phyloP scores from a whole-genome alignment of 2,888 invertebrate genomes.

The Cephus sareptanus region DNA sequence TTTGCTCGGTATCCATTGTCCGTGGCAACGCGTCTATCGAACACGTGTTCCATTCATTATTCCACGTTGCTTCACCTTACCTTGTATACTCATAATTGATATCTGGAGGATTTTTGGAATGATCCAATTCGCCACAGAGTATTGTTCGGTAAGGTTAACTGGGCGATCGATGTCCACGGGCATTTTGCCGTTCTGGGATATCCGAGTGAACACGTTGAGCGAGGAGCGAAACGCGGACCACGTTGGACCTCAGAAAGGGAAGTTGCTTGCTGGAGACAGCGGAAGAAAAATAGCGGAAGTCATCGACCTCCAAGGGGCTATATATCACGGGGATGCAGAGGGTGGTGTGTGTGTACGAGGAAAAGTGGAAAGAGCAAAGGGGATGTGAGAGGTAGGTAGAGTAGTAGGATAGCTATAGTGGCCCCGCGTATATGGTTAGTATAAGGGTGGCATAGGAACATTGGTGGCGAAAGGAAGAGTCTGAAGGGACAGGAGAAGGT shows the following conservation, averaged over 20 bases:
- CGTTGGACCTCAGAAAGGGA: conserved; percentile 46
- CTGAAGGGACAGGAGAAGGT: conserved; percentile 6
- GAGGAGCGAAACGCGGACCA: conserved; percentile 22
- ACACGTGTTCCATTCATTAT: not conserved
- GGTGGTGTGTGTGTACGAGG: conserved; percentile 26
- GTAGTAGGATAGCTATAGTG: conserved; percentile 4
- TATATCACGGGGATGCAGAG: conserved; percentile 65
- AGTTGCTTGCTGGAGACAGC: conserved; percentile 70
- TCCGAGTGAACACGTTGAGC: conserved; percentile 22
- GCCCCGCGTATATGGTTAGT: not conserved
- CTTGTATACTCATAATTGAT: not conserved
- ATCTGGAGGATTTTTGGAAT: not conserved
- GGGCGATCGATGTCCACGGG: not conserved
- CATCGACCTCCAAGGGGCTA: conserved; percentile 73
- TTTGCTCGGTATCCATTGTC: not conserved
- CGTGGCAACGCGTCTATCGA: not conserved
- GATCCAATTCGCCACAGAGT: not conserved
- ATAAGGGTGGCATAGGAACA: conserved; percentile 1
- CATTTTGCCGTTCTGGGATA: conserved; percentile 26
- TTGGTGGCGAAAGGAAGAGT: conserved; percentile 20
- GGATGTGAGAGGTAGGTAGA: conserved; percentile 37
- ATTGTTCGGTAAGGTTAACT: not conserved
- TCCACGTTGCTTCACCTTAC: not conserved
- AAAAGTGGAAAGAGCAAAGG: conserved; percentile 38
- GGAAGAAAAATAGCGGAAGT: conserved; percentile 73